A percentile compares a stretch with the other conserved stretches of the same genome.
These are phyloP conservation scores for Kobus ellipsiprymnus DNA, from an alignment of 2,113 vertebrate species.

Conservation along the genomic window DNA sequence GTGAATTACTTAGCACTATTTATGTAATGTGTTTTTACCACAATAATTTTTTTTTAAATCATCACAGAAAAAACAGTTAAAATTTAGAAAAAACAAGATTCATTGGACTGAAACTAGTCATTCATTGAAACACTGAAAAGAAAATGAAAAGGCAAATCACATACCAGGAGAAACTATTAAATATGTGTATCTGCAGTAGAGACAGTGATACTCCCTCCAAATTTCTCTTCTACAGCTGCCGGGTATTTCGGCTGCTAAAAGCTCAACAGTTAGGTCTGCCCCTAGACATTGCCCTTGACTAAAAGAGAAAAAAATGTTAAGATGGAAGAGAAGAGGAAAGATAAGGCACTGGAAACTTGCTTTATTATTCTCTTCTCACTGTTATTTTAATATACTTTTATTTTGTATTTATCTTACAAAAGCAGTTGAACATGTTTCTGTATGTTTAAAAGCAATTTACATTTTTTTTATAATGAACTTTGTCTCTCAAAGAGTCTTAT, in stretches of 20 bases:
- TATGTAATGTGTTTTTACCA: not conserved
- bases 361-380: too few species aligned
- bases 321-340: not conserved
- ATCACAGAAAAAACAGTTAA: not conserved
- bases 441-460: not conserved
- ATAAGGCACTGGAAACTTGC: too few species aligned
- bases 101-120: not conserved
- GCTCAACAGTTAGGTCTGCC: not conserved
- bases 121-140: not conserved
- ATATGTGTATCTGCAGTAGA: not conserved
- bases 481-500: not conserved
- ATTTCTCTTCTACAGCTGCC: not conserved
- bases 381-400: not conserved
- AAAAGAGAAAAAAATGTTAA: not conserved
- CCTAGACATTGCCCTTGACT: not conserved
- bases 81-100: not conserved
- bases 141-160: not conserved
- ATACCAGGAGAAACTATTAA: not conserved
- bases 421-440: not conserved
- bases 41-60: not conserved
- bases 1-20: not conserved
- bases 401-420: not conserved
- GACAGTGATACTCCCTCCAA: not conserved
- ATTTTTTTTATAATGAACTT: not conserved
- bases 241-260: not conserved